These are phyloP conservation scores for Pseudomyrmex pallidus DNA, from an alignment of 1,140 invertebrate genomes.

Conservation along the genomic window DNA sequence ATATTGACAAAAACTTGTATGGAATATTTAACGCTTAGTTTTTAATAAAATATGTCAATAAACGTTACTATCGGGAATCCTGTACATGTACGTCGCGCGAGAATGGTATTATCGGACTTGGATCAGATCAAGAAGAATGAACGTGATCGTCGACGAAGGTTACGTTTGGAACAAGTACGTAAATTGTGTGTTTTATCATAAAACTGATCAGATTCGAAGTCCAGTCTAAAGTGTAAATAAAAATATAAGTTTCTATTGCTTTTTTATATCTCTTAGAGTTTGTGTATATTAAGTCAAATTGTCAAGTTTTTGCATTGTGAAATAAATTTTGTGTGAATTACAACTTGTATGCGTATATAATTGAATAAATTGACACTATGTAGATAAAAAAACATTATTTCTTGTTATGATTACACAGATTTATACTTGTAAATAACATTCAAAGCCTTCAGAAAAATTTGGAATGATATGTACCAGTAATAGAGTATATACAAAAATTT, in stretches of 20 bases:
- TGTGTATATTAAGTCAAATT: not conserved
- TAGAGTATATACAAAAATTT: too few species aligned
- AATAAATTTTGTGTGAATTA: too few species aligned
- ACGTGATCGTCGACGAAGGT: conserved; percentile 84
- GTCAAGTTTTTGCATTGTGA: not conserved
- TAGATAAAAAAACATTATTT: too few species aligned
- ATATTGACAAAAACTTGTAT: not conserved
- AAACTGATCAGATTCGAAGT: conserved; percentile 10
- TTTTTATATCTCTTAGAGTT: not conserved
- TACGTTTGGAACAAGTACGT: conserved; percentile 85
- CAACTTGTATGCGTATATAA: too few species aligned
- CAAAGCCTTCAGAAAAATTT: too few species aligned
- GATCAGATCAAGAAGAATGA: conserved; percentile 84
- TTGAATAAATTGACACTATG: too few species aligned
- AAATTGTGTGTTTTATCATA: not conserved
- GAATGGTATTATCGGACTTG: conserved; percentile 83
- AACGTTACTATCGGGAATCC: conserved; percentile 86
- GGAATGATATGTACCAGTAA: too few species aligned
- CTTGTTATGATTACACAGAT: too few species aligned
- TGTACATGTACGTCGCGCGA: conserved; percentile 81
- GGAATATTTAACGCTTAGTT: not conserved
- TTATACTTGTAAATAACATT: too few species aligned
- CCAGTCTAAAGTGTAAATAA: not conserved
- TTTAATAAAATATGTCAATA: conserved; percentile 83
- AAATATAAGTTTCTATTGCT: not conserved